Conservation (phyloP, 2,113 vertebrate genomes). For the Athene cunicularia region DNA sequence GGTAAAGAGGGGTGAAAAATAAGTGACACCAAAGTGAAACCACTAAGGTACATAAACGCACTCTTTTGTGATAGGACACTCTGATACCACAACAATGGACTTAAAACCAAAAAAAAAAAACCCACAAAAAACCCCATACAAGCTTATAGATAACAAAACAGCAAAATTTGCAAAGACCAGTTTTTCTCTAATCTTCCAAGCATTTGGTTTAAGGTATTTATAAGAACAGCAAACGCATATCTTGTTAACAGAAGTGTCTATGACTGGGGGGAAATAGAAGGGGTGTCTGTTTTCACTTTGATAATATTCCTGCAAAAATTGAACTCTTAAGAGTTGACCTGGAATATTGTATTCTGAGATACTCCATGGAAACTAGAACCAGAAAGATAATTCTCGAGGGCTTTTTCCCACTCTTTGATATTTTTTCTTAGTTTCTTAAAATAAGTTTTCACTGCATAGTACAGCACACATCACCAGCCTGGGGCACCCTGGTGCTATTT, state of each 20-base stretch:
- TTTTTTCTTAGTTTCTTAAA: too few species aligned
- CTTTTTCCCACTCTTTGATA: background rate
- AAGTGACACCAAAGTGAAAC: background rate
- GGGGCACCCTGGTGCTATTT: constrained; percentile 31
- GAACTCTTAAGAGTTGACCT: background rate
- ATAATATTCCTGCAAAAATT: background rate
- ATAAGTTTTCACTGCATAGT: background rate
- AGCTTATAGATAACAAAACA: background rate
- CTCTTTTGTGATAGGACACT: background rate
- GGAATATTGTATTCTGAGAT: background rate
- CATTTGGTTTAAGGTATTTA: background rate
- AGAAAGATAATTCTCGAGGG: background rate
- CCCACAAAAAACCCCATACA: background rate
- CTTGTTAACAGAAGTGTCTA: background rate
- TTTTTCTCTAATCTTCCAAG: background rate
- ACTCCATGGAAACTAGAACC: background rate
- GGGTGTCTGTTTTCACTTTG: background rate
- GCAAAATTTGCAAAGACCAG: background rate
- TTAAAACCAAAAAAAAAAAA: background rate
- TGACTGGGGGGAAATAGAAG: background rate
- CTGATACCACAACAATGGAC: background rate
- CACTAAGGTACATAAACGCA: background rate
- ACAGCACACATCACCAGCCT: background rate
- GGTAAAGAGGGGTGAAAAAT: rapidly evolving
- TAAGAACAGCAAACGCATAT: background rate